Evolutionary conservation across 2,888 invertebrate genomes (phyloP).

Genomic region (Drosophila meridiana): DNA sequence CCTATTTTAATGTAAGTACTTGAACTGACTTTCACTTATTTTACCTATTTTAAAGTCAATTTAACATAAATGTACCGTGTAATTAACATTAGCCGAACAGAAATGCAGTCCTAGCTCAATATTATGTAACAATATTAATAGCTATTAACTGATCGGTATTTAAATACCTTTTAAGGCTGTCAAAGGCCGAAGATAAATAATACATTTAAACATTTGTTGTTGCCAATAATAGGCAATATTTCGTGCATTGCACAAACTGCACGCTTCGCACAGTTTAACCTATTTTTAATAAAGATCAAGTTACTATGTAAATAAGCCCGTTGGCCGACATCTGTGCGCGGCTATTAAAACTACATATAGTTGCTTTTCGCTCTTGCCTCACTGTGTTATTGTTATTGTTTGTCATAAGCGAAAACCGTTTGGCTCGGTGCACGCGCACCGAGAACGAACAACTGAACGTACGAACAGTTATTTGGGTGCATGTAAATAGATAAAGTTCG

Average conservation of each 20-base stretch:
- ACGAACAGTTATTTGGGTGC: constrained; percentile 41
- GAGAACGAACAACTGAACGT: constrained; percentile 27
- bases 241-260: background rate
- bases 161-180: background rate
- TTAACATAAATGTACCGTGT: background rate
- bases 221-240: background rate
- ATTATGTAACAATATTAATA: background rate
- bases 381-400: constrained; percentile 31
- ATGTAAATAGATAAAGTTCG: constrained; percentile 59
- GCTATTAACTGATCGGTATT: background rate
- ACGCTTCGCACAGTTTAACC: background rate
- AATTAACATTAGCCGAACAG: background rate
- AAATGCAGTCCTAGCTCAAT: background rate
- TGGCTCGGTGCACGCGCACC: constrained; percentile 51
- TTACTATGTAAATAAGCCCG: constrained; percentile 4
- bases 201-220: background rate
- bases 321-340: background rate
- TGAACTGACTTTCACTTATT: too few species aligned
- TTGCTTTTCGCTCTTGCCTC: constrained; percentile 1
- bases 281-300: constrained; percentile 15
- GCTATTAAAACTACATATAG: constrained; percentile 13
- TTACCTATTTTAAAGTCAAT: background rate
- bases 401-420: constrained; percentile 28
- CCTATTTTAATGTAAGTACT: too few species aligned
- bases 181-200: background rate